Base-by-base conservation (phyloP, 2,113 vertebrate species). In the Psittacus erithacus region DNA sequence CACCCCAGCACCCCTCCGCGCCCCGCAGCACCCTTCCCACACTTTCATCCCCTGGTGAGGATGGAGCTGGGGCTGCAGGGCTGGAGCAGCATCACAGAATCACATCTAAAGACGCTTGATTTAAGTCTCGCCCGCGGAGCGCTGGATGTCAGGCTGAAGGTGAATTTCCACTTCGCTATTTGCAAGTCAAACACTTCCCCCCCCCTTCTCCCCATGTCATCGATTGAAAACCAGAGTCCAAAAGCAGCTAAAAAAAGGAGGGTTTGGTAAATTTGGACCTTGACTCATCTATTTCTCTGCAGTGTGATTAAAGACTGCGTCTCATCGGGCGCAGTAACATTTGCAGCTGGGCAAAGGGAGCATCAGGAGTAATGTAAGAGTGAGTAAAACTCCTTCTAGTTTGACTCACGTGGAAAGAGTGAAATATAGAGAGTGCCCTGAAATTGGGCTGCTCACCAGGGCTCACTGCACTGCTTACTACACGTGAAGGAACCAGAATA, bases 381-480 rank as follows among this genome's bases (percentile, higher is more conserved):
- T 59, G 82, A 96, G 95, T 88, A 65, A 52, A 70, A 90, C 63
- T 67, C 84, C 77, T 7, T 89, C 77, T 65, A 81, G 60, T 90
- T 91, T 96, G 93, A 97, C 93, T 97, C 89, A 76, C 68, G 93
- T 94, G 96, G 96, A 97, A 97, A 97, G 85, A 96, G 80, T 44
- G 91, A 97, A 97, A 78, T 89, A 76, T 67, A 31, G 60, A 55
- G 92, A 80, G 63, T n/a, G 39, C 79, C 86, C 67, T 81, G 5
- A 65, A 29, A 92, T 35, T 4, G 81, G 93, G 93, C 94, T 85
- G 44, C 65, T 62, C 49, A 88, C 49, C 39, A 3, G 74, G 93
- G 22, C 94, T 92, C 82, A 62, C 93, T 46, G 27, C 82, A 25
- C 27, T 43, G 2, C 60, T 85, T 13, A 59, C 92, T 89, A 52